These are phyloP conservation scores for Eleginops maclovinus DNA, from an alignment of 2,113 vertebrate species.

Conservation along the genomic window DNA sequence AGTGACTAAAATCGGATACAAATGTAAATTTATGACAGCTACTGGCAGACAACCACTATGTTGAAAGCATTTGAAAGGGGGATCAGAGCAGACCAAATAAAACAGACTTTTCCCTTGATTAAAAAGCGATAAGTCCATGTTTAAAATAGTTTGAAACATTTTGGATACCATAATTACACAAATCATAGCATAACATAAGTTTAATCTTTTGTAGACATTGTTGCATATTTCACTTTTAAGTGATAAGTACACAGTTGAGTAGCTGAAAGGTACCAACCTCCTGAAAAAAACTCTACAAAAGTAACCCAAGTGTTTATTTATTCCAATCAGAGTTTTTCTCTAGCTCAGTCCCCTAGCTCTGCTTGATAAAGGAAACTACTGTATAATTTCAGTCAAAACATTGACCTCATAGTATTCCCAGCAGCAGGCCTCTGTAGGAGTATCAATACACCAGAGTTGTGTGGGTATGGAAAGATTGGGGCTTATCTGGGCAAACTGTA, in stretches of 20 bases:
- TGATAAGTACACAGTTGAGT: not conserved
- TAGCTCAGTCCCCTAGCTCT: not conserved
- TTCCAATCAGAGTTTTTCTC: conserved; percentile 5
- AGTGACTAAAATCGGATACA: too few species aligned
- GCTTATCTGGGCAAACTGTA: conserved; percentile 6
- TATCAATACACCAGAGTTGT: not conserved
- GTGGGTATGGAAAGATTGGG: conserved; percentile 27
- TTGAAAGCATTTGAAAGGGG: too few species aligned
- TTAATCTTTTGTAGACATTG: too few species aligned
- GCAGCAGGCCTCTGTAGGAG: not conserved
- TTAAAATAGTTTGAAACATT: too few species aligned
- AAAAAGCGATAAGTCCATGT: too few species aligned
- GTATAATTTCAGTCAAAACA: conserved; percentile 39
- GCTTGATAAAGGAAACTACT: conserved; percentile 26
- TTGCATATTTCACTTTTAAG: not conserved
- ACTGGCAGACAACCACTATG: too few species aligned
- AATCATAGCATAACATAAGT: too few species aligned
- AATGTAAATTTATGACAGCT: too few species aligned
- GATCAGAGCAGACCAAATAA: too few species aligned
- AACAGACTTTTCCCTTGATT: too few species aligned
- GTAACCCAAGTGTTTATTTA: conserved; percentile 29
- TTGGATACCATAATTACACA: too few species aligned
- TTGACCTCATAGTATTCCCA: conserved; percentile 34
- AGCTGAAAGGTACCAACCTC: not conserved
- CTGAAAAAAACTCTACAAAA: not conserved